Evolutionary conservation across 1,140 invertebrate species (phyloP).

Genomic region (Ridgeia piscesae): DNA sequence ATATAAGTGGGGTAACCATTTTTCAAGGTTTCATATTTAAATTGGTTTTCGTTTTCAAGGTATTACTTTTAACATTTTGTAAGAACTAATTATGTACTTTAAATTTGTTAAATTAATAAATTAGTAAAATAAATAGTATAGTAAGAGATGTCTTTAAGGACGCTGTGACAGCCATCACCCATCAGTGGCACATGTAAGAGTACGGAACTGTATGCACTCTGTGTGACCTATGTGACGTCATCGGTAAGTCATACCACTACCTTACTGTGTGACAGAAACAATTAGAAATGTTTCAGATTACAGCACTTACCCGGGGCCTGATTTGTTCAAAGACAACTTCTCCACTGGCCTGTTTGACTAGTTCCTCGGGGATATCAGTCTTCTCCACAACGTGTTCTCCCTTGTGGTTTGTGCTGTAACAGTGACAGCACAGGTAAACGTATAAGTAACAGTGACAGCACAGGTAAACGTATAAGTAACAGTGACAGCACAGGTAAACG

Average conservation of each 20-base stretch:
- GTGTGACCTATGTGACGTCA: background rate
- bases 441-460: background rate
- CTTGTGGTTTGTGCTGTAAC: slow-evolving; percentile 22
- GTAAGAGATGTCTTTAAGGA: background rate
- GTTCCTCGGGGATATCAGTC: slow-evolving; percentile 55
- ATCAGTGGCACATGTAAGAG: background rate
- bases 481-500: too few relatives aligned
- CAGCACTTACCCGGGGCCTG: slow-evolving; percentile 34
- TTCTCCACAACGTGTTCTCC: slow-evolving; percentile 52
- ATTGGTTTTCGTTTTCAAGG: background rate
- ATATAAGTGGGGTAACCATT: too few relatives aligned
- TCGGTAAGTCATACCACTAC: background rate
- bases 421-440: background rate
- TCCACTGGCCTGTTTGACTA: slow-evolving; percentile 58
- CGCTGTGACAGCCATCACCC: background rate
- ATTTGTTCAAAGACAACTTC: slow-evolving; percentile 62
- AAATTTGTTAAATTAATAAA: background rate
- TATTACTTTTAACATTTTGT: background rate
- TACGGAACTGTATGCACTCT: background rate
- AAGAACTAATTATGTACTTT: background rate
- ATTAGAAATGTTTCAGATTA: background rate
- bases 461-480: too few relatives aligned
- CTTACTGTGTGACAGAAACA: background rate
- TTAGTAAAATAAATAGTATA: background rate
- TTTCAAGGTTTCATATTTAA: background rate